Conservation (phyloP, 64 coral and sea anemone species). For the Dendronephthya gigantea region DNA sequence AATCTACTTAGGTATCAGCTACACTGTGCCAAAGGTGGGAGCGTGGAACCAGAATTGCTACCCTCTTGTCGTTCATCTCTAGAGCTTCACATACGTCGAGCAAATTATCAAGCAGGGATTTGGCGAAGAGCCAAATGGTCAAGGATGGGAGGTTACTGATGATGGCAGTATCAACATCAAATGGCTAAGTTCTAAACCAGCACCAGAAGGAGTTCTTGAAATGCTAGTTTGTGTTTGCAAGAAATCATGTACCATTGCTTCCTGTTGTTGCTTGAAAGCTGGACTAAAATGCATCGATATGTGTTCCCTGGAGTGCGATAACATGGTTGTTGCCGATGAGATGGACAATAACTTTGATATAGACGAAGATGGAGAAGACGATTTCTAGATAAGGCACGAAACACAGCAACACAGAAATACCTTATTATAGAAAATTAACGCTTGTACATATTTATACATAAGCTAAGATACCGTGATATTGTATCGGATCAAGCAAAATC, state of each 20-base stretch:
- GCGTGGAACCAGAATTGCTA: neutral
- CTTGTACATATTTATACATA: too few species aligned
- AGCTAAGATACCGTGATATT: too few species aligned
- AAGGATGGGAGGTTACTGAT: neutral
- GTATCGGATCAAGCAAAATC: too few species aligned
- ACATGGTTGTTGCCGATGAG: neutral
- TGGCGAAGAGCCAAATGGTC: neutral
- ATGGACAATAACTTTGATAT: neutral
- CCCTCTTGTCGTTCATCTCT: neutral
- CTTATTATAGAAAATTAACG: too few species aligned
- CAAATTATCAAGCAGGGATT: neutral
- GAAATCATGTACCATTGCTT: neutral
- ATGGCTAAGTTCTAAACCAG: neutral
- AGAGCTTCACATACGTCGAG: neutral
- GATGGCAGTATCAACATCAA: neutral
- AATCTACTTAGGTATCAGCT: neutral
- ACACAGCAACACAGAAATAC: too few species aligned
- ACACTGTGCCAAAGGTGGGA: neutral
- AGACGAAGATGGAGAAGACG: neutral
- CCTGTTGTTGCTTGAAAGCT: neutral
- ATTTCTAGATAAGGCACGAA: too few species aligned
- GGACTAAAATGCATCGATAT: neutral
- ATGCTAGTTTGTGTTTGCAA: neutral
- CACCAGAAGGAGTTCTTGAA: neutral
- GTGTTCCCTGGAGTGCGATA: neutral